Percentiles rank a stretch among this genome's conserved stretches.
phyloP scores from a whole-genome alignment of 1,140 invertebrate genomes.

The Lordiphosa collinella region DNA sequence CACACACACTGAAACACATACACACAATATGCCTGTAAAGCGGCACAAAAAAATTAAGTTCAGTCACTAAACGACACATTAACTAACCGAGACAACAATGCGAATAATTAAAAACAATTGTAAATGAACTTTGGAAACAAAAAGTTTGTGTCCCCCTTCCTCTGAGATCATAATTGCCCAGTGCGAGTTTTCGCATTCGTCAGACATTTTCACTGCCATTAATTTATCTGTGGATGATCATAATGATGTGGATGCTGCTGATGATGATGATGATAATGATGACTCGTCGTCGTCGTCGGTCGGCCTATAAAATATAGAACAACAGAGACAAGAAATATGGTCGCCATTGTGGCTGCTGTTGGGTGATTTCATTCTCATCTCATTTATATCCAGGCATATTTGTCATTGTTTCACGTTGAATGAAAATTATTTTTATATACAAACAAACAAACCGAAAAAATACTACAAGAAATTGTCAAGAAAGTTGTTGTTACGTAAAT shows the following conservation, averaged over 20 bases:
- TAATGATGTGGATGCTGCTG: not conserved
- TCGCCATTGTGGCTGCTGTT: slow-evolving; percentile 37
- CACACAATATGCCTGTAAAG: not conserved
- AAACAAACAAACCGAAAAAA: too few species aligned
- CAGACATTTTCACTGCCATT: slow-evolving; percentile 41
- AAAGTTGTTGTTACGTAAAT: too few species aligned
- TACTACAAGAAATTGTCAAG: too few species aligned
- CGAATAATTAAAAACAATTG: slow-evolving; percentile 61
- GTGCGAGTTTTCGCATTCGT: slow-evolving; percentile 19
- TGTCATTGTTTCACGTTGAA: not conserved
- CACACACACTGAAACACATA: not conserved
- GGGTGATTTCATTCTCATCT: slow-evolving; percentile 33
- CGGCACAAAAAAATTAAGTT: slow-evolving; percentile 33
- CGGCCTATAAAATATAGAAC: slow-evolving; percentile 1
- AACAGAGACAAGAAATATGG: slow-evolving; percentile 23
- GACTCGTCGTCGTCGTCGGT: not conserved
- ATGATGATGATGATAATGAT: slow-evolving; percentile 3
- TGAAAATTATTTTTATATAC: too few species aligned
- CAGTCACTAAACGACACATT: slow-evolving; percentile 47
- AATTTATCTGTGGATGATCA: slow-evolving; percentile 28
- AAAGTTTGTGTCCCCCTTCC: not conserved
- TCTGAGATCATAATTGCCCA: slow-evolving; percentile 10
- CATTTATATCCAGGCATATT: not conserved
- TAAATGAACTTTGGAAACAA: slow-evolving; percentile 15
- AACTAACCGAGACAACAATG: slow-evolving; percentile 26